These are phyloP conservation scores for Tinea semifulvella DNA, from an alignment of 2,888 invertebrate genomes.

Conservation along the genomic window DNA sequence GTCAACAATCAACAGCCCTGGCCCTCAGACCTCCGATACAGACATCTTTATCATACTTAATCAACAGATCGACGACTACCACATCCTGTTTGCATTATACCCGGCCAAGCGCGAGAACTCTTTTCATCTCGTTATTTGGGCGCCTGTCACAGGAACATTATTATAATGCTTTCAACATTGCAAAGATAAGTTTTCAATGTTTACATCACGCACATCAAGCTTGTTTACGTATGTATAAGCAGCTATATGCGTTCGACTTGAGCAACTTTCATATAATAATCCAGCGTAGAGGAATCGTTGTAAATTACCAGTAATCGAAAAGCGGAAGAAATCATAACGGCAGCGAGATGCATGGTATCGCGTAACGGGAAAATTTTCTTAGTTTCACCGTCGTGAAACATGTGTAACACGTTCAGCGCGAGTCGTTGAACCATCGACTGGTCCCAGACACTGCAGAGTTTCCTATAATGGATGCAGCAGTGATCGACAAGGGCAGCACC, in stretches of 20 bases:
- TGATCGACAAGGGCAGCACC: conserved; percentile 31
- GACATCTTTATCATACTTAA: conserved; percentile 44
- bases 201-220: background rate
- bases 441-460: conserved; percentile 21
- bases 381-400: conserved; percentile 17
- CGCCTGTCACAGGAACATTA: background rate
- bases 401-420: conserved; percentile 6
- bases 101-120: background rate
- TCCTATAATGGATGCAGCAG: conserved; percentile 30
- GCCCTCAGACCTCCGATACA: conserved; percentile 31
- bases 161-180: no score
- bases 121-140: background rate
- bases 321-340: conserved; percentile 12
- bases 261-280: conserved; percentile 6
- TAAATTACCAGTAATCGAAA: conserved; percentile 9
- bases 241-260: no score
- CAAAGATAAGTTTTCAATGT: no score
- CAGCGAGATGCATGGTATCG: conserved; percentile 4
- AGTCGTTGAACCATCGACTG: conserved; percentile 19
- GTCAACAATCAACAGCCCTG: conserved; percentile 17
- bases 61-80: conserved; percentile 26
- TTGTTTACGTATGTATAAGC: background rate
- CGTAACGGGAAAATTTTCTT: conserved; percentile 18
- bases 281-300: background rate
- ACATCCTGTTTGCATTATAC: conserved; percentile 33